Evolutionary conservation across 1,140 invertebrate species (phyloP).

Genomic region (Rhizoglyphus robini): DNA sequence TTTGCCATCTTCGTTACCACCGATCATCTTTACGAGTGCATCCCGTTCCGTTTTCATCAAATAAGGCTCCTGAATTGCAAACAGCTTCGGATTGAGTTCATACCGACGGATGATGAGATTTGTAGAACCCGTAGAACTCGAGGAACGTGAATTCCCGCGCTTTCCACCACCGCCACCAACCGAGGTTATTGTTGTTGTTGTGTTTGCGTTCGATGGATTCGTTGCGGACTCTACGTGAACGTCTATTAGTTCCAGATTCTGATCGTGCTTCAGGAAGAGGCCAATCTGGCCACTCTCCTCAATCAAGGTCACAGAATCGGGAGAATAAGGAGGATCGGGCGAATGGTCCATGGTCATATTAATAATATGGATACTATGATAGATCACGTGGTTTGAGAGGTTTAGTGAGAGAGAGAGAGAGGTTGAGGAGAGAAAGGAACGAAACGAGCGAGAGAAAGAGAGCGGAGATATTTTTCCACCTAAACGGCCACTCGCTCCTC

Average conservation of each 20-base stretch:
- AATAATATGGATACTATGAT: too few species aligned
- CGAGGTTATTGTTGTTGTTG: too few species aligned
- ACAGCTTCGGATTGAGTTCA: slow-evolving; percentile 17
- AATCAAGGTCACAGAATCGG: too few species aligned
- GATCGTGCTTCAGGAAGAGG: background rate
- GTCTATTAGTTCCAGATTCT: background rate
- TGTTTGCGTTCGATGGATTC: background rate
- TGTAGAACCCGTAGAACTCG: background rate
- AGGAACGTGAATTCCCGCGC: too few species aligned
- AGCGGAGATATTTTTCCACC: too few species aligned
- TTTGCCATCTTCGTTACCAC: background rate
- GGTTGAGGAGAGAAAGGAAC: too few species aligned
- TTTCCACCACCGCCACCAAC: background rate
- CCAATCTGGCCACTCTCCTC: background rate
- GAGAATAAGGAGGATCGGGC: too few species aligned
- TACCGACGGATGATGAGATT: background rate
- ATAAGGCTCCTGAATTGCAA: slow-evolving; percentile 20
- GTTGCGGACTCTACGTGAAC: background rate
- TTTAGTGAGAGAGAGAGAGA: too few species aligned
- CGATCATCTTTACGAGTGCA: slow-evolving; percentile 10
- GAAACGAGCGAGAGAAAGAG: too few species aligned
- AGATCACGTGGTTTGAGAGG: too few species aligned
- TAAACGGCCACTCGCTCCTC: background rate
- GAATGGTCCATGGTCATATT: too few species aligned
- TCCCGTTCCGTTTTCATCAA: slow-evolving; percentile 21